Conservation (phyloP, 2,797 vertebrate species). For the Falco columbarius region DNA sequence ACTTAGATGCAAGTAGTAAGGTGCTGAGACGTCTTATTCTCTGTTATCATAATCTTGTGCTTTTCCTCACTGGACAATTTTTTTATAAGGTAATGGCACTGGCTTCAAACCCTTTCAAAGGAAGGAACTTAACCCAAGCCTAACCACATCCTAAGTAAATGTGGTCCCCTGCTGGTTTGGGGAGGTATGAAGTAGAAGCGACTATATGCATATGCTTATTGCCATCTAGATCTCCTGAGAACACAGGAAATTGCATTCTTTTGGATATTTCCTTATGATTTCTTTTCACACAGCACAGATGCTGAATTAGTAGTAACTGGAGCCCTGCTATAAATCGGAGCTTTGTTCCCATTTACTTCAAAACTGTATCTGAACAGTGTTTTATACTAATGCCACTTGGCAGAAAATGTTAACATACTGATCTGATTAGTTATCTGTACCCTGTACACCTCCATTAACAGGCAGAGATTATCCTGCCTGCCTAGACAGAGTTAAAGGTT, state of each 20-base stretch:
- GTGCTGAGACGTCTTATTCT: neutral
- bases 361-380: neutral
- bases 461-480: neutral
- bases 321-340: neutral
- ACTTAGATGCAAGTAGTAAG: neutral
- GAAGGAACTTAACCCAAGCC: neutral
- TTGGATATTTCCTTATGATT: neutral
- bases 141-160: neutral
- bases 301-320: neutral
- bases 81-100: neutral
- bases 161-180: neutral
- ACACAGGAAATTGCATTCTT: neutral
- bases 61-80: neutral
- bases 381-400: neutral
- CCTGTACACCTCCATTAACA: neutral
- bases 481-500: neutral
- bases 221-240: neutral
- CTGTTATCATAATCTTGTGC: neutral
- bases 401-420: neutral
- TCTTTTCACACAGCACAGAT: neutral
- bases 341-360: neutral
- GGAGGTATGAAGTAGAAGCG: neutral
- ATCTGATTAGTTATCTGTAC: neutral
- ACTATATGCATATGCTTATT: neutral
- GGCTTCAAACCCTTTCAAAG: neutral